Evolutionary conservation across 2,797 vertebrate genomes (phyloP), one percentile per base, ranked within the genome.

Genomic region (Gouania willdenowi): DNA sequence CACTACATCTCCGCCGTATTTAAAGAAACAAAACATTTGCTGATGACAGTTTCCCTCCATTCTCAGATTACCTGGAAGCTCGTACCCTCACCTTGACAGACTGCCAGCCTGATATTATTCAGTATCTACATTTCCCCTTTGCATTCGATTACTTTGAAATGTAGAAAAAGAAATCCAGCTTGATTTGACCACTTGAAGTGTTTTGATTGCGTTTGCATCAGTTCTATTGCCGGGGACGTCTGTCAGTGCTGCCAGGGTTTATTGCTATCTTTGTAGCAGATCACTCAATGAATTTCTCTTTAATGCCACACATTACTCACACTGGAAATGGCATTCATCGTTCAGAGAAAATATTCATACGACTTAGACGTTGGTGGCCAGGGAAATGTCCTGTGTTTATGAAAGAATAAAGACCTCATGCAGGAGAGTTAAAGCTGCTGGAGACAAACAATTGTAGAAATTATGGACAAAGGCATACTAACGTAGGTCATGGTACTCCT

Each of bases 171-270:
- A 29, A n/a, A 37, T 24, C 19, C 30, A 0, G 8, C n/a, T 40
- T 20, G 13, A 47, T 61, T 51, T 45, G 39, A 46, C 37, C 47
- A 5, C 29, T 25, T 47, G 51, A 77, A 71, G 59, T n/a, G 9
- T 42, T 71, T 53, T 68, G 57, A 77, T 65, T 69, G 68, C 63
- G 52, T 59, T 66, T 48, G 53, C 51, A 63, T 82, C 75, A 75
- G 61, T 68, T 79, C 20, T 53, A 60, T 46, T 57, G 54, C 56
- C 53, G 36, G 47, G 28, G 48, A 58, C 21, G 35, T 61, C 53
- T 58, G 60, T 64, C 13, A 3, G 47, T 18, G 41, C 51, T 20
- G 25, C 40, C 0, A 43, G 64, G 53, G 66, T 66, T 62, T 68
- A 34, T 31, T 39, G 5, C 51, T 69, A 55, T 81, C 75, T 71